Evolutionary conservation across 2,113 vertebrate species (phyloP), one percentile per base, ranked within the genome.

Genomic region (Rhinolophus sinicus): DNA sequence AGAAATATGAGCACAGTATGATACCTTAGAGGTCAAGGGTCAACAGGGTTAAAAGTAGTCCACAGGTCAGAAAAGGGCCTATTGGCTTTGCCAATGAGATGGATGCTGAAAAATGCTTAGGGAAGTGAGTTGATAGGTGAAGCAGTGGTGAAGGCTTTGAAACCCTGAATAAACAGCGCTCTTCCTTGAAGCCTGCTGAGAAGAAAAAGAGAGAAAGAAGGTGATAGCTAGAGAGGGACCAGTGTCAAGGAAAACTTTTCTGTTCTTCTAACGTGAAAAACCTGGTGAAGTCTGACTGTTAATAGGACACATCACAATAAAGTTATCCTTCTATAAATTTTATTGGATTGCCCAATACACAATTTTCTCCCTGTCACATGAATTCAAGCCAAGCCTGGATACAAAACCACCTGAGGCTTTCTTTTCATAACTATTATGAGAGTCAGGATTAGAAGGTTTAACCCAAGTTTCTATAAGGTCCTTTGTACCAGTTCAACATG

Each of bases 351-450:
- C 21, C 8, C 14, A 84, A 69, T 15, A 83, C 64, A n/a, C 18
- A 77, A 73, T 90, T 77, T 87, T 44, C 10, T 90, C 22, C 16
- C 10, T 95, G 40, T 80, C 50, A 88, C 24, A 82, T 33, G 21
- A 47, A 4, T 86, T 69, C 62, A 95, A 82, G 19, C 6, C 8
- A 10, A 85, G 26, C 13, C 5, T 64, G 14, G 8, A n/a, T 90
- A 58, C 2, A 83, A 62, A 93, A 67, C 28, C 54, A 87, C 2
- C 26, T 38, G 11, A 93, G 3, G 10, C 77, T 92, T 40, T 93
- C 5, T 90, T 95, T 92, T 88, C 3, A 44, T 54, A 96, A 93
- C 8, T 65, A 80, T 35, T 88, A 93, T 86, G 22, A 93, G 58
- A 88, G 15, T 78, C 50, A 84, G 3, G 11, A 14, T 92, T 73